Conservation (phyloP, 1,140 invertebrate genomes). For the Bombus impatiens region DNA sequence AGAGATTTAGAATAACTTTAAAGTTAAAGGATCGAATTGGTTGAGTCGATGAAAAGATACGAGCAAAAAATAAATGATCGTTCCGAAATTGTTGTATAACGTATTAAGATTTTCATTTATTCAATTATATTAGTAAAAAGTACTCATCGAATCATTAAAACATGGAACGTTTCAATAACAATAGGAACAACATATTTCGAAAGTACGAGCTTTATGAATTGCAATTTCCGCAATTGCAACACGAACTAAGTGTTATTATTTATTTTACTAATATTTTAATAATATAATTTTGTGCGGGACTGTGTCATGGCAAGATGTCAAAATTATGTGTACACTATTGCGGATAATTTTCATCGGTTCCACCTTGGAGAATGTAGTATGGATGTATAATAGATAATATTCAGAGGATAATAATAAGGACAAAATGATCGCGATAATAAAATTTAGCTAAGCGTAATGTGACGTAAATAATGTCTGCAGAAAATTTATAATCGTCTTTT, state of each 20-base stretch:
- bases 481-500: not conserved
- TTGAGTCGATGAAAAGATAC: constrained; percentile 24
- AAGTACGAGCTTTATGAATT: not conserved
- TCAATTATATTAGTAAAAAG: not conserved
- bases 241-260: too few relatives aligned
- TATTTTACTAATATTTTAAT: too few relatives aligned
- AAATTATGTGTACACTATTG: not conserved
- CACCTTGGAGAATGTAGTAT: not conserved
- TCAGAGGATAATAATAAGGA: constrained; percentile 2
- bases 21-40: not conserved
- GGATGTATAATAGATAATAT: not conserved
- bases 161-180: not conserved
- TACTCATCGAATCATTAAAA: not conserved
- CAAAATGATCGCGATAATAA: not conserved
- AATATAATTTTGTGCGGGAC: too few relatives aligned
- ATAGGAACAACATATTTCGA: not conserved
- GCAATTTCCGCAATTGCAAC: not conserved
- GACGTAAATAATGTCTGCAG: not conserved
- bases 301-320: not conserved
- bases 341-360: not conserved
- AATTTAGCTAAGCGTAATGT: not conserved
- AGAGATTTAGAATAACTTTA: constrained; percentile 29
- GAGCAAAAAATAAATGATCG: too few relatives aligned
- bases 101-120: not conserved
- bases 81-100: not conserved